Conservation (phyloP, 35 echinoderm and acorn worm genomes). For the Nesometra sesokonis region DNA sequence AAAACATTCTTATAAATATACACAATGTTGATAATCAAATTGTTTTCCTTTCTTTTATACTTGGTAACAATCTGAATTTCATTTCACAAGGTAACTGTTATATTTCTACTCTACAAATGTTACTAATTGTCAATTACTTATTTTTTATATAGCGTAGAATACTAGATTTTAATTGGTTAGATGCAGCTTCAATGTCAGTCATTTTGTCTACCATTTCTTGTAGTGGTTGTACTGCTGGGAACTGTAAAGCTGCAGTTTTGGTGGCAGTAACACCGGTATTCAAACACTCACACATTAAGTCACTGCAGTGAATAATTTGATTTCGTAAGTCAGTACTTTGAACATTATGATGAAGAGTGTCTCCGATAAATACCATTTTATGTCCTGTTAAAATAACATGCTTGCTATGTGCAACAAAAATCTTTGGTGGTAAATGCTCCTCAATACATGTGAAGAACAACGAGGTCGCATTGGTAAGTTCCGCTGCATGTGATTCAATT, state of each 20-base stretch:
- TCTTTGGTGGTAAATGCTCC: constrained; percentile 75
- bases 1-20: background rate
- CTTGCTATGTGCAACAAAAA: constrained; percentile 97
- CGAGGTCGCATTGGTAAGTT: constrained; percentile 57
- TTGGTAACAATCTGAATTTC: background rate
- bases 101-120: background rate
- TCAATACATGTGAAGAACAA: constrained; percentile 84
- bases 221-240: constrained; percentile 60
- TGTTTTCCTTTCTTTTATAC: background rate
- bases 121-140: background rate
- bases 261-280: constrained; percentile 69
- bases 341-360: constrained; percentile 79
- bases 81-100: background rate
- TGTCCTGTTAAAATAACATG: constrained; percentile 88
- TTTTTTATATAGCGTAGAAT: constrained; percentile 10
- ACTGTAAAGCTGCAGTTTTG: constrained; percentile 85
- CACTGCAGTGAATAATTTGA: constrained; percentile 57
- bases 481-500: constrained; percentile 40
- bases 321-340: constrained; percentile 42
- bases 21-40: background rate
- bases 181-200: constrained; percentile 63
- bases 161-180: constrained; percentile 59
- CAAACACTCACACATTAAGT: constrained; percentile 70
- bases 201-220: constrained; percentile 99
- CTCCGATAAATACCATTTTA: constrained; percentile 94